Conservation (phyloP, 2,113 vertebrate genomes). For the Lophotis ruficrista region DNA sequence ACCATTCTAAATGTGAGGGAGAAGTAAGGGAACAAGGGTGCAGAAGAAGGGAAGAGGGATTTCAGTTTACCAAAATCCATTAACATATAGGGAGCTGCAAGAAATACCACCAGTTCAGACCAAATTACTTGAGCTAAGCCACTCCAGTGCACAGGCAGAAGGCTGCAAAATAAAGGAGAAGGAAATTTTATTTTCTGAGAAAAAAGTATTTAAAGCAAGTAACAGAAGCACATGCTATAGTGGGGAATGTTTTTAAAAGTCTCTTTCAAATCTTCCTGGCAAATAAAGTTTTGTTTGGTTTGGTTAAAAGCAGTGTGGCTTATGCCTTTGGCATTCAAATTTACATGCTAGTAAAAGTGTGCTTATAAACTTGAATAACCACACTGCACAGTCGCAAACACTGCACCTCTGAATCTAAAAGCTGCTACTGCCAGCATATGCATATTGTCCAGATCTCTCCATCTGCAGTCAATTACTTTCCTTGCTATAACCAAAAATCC, state of each 20-base stretch:
- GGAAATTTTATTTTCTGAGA: neutral
- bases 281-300: constrained; percentile 49
- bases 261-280: constrained; percentile 53
- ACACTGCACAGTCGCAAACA: constrained; percentile 27
- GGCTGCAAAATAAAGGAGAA: neutral
- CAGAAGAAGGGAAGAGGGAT: neutral
- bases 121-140: neutral
- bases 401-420: constrained; percentile 29
- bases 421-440: constrained; percentile 59
- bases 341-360: constrained; percentile 58
- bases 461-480: constrained; percentile 73
- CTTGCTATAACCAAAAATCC: constrained; percentile 62
- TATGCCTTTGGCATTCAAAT: constrained; percentile 56
- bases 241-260: constrained; percentile 12
- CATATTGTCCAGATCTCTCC: constrained; percentile 56
- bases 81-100: neutral
- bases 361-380: constrained; percentile 58
- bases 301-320: constrained; percentile 39
- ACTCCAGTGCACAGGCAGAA: neutral
- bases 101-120: neutral
- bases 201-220: constrained; percentile 17
- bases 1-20: neutral
- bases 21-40: neutral
- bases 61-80: neutral
- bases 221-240: neutral